Percentiles rank a stretch among this genome's conserved stretches.
These are phyloP conservation scores for Ricordea florida DNA, from an alignment of 92 coral and sea anemone genomes.

Conservation along the genomic window DNA sequence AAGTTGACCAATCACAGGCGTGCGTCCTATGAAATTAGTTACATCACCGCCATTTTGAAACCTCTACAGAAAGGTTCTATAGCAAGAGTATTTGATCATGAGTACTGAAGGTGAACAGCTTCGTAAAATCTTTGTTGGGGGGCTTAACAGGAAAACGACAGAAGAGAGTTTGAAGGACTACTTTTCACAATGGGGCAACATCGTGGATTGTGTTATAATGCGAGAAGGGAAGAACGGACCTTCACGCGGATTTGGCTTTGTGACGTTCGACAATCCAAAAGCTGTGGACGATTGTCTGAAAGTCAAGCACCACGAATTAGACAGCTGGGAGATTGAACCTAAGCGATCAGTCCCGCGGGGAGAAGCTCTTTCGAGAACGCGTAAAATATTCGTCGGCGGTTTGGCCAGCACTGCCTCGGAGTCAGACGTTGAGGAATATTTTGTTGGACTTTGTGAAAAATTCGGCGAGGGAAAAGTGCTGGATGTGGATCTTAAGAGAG, in stretches of 20 bases:
- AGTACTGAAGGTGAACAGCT: conserved; percentile 80
- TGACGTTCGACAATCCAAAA: conserved; percentile 79
- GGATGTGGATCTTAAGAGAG: conserved; percentile 85
- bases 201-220: conserved; percentile 95
- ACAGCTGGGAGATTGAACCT: conserved; percentile 95
- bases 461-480: conserved; percentile 85
- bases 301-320: conserved; percentile 74
- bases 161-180: conserved; percentile 90
- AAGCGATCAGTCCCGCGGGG: conserved; percentile 95
- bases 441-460: conserved; percentile 68
- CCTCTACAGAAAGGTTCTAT: background rate
- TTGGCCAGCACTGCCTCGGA: conserved; percentile 95
- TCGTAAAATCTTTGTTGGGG: conserved; percentile 95
- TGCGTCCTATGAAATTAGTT: background rate
- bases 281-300: conserved; percentile 88
- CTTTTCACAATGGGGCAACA: conserved; percentile 94
- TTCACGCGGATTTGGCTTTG: conserved; percentile 98
- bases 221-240: conserved; percentile 71
- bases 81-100: background rate
- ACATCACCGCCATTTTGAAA: conserved; percentile 9
- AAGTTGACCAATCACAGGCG: background rate
- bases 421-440: conserved; percentile 85
- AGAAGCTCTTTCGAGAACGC: conserved; percentile 77
- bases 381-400: conserved; percentile 95
- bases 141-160: conserved; percentile 84